phyloP scores from a whole-genome alignment of 2,797 vertebrate genomes.

The Xenops minutus region DNA sequence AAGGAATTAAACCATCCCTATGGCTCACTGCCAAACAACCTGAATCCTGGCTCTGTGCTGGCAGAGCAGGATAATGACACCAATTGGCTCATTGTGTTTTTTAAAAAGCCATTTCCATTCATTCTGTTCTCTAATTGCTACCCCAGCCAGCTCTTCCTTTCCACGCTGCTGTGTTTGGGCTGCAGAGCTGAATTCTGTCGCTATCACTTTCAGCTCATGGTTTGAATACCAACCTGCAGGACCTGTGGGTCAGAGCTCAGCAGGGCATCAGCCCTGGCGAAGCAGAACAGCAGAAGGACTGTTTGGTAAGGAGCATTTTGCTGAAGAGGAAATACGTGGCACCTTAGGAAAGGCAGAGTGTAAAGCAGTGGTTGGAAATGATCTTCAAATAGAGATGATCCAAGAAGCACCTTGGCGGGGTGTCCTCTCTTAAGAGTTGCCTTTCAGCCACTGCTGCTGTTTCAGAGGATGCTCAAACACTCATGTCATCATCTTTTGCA shows the following conservation, averaged over 20 bases:
- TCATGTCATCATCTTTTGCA: neutral
- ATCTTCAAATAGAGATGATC: neutral
- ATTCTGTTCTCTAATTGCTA: neutral
- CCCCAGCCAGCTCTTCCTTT: neutral
- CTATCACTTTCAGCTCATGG: neutral
- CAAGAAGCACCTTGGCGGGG: accelerated
- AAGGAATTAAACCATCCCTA: neutral
- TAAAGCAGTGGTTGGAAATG: neutral
- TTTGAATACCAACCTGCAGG: neutral
- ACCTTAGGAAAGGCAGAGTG: neutral
- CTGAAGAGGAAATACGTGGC: neutral
- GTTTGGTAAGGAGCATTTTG: neutral
- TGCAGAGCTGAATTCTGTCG: neutral
- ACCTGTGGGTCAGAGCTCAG: neutral
- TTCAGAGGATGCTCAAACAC: neutral
- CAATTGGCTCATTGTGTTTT: slow-evolving; percentile 8
- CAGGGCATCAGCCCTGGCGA: neutral
- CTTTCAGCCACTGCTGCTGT: neutral
- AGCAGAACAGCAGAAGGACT: neutral
- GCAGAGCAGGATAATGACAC: slow-evolving; percentile 1
- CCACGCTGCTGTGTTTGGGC: neutral
- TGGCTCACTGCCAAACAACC: neutral
- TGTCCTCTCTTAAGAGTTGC: neutral
- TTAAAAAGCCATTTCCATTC: neutral
- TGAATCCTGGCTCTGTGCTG: neutral